Conservation (phyloP, 1,140 invertebrate genomes). For the Lanistes nyassanus region DNA sequence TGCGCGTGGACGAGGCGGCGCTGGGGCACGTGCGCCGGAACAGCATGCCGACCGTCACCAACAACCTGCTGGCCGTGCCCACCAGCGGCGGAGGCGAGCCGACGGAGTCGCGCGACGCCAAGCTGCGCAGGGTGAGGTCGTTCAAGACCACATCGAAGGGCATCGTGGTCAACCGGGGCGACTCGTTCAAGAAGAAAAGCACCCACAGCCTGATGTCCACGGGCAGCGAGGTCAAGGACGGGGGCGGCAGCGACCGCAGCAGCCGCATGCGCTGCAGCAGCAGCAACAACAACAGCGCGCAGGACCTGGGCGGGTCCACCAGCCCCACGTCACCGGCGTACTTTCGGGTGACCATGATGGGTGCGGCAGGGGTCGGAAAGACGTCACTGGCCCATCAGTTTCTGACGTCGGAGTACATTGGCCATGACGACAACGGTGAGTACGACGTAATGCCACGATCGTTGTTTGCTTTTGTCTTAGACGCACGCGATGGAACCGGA, state of each 20-base stretch:
- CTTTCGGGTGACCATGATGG: slow-evolving; percentile 86
- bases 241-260: slow-evolving; percentile 9
- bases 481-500: too few species aligned
- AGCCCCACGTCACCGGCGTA: slow-evolving; percentile 34
- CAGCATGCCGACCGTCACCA: slow-evolving; percentile 43
- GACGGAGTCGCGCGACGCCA: slow-evolving; percentile 16
- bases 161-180: slow-evolving; percentile 89
- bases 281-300: slow-evolving; percentile 11
- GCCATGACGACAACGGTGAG: slow-evolving; percentile 31
- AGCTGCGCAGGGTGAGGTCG: slow-evolving; percentile 85
- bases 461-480: too few species aligned
- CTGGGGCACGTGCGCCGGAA: slow-evolving; percentile 29
- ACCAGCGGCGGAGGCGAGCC: not conserved
- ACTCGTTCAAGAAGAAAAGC: slow-evolving; percentile 79
- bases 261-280: not conserved
- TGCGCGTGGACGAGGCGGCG: not conserved
- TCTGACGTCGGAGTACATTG: slow-evolving; percentile 88
- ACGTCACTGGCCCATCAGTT: slow-evolving; percentile 89
- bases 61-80: slow-evolving; percentile 34
- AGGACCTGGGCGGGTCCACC: slow-evolving; percentile 9
- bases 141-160: slow-evolving; percentile 91
- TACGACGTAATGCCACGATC: too few species aligned
- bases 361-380: slow-evolving; percentile 87
- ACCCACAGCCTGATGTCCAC: slow-evolving; percentile 76
- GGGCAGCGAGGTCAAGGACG: slow-evolving; percentile 69